phyloP scores from a whole-genome alignment of 1,140 invertebrate genomes.

The Drosophila subpulchrella region DNA sequence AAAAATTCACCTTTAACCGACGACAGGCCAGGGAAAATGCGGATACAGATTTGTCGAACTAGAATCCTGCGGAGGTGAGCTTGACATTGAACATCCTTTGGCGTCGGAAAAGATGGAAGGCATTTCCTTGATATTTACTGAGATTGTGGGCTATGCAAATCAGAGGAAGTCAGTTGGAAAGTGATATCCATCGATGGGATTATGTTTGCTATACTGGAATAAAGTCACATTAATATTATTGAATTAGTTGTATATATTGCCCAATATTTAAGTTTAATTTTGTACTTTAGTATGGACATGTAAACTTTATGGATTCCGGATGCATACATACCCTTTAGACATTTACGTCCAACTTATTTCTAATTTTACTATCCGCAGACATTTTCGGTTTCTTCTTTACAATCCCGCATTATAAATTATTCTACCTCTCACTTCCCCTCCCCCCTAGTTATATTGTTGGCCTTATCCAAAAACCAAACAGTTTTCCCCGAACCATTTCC shows the following conservation, averaged over 20 bases:
- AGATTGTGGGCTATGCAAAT: conserved; percentile 36
- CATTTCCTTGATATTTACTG: conserved; percentile 9
- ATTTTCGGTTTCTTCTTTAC: neutral
- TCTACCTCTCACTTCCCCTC: neutral
- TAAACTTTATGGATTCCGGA: too few relatives aligned
- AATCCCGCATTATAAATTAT: conserved; percentile 8
- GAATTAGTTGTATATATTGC: too few relatives aligned
- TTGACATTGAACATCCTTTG: neutral
- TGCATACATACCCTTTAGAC: neutral
- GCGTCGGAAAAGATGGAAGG: neutral
- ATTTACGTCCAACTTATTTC: neutral
- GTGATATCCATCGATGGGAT: conserved; percentile 21
- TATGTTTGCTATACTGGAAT: neutral
- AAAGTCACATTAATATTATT: neutral
- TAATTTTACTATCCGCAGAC: neutral
- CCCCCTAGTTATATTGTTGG: neutral
- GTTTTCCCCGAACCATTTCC: neutral
- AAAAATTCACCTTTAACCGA: conserved; percentile 11
- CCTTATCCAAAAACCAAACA: neutral
- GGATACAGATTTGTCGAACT: conserved; percentile 5
- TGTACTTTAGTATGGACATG: too few relatives aligned
- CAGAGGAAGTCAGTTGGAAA: conserved; percentile 12
- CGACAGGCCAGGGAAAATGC: conserved; percentile 40
- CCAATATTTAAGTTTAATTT: too few relatives aligned
- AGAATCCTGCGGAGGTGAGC: conserved; percentile 22